Conservation (phyloP, 1,140 invertebrate genomes). For the Trachelipus rathkii region DNA sequence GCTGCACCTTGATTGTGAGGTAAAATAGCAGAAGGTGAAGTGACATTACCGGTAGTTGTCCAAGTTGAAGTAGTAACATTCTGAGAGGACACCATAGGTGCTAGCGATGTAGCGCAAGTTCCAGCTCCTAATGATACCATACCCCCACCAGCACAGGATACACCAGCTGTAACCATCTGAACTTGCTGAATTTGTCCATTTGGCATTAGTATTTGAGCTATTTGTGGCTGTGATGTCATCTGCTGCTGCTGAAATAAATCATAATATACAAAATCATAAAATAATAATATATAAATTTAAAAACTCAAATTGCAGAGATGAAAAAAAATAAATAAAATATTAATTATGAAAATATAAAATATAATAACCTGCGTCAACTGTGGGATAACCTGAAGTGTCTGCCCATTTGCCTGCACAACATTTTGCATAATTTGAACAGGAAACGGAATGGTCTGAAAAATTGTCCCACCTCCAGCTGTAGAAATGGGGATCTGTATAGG, state of each 20-base stretch:
- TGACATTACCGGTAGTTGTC: slow-evolving; percentile 44
- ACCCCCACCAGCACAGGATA: slow-evolving; percentile 32
- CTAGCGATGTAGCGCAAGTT: slow-evolving; percentile 8
- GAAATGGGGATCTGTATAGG: slow-evolving; percentile 16
- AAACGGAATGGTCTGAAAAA: slow-evolving; percentile 17
- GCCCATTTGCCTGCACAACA: slow-evolving; percentile 14
- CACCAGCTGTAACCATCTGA: slow-evolving; percentile 60
- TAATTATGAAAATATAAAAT: neutral
- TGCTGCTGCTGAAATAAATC: slow-evolving; percentile 24
- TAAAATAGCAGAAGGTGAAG: slow-evolving; percentile 46
- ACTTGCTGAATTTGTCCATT: slow-evolving; percentile 82
- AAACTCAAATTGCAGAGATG: too few species aligned
- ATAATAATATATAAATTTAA: too few species aligned
- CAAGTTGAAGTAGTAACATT: slow-evolving; percentile 47
- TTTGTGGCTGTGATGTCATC: slow-evolving; percentile 58
- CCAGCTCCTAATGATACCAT: slow-evolving; percentile 37
- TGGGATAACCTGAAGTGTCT: slow-evolving; percentile 5
- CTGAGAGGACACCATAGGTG: slow-evolving; percentile 32
- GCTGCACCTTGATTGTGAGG: slow-evolving; percentile 37
- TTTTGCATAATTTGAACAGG: slow-evolving; percentile 12
- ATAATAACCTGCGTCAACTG: slow-evolving; percentile 5
- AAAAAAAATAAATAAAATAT: too few species aligned
- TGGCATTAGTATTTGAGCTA: slow-evolving; percentile 79
- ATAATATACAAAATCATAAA: too few species aligned
- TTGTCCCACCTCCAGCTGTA: neutral